A percentile compares a stretch with the other conserved stretches of the same genome.
Conservation (phyloP, 2,888 invertebrate species). For the Harmothoe impar region DNA sequence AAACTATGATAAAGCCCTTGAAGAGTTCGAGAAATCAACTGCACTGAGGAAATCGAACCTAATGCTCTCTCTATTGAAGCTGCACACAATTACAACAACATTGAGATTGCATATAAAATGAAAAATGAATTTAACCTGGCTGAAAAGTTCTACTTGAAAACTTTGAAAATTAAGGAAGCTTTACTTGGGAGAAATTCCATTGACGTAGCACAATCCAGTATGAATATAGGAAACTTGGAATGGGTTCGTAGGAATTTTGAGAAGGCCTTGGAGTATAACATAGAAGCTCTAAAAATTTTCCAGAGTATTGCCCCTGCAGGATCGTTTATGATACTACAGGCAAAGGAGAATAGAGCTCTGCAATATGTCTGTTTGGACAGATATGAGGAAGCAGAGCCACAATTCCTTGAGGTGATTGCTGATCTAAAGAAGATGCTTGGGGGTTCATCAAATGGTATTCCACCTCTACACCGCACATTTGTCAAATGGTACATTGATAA, state of each 20-base stretch:
- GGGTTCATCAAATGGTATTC: background rate
- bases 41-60: background rate
- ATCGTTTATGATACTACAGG: background rate
- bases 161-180: background rate
- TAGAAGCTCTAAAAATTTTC: background rate
- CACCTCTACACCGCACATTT: background rate
- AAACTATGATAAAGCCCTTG: background rate
- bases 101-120: background rate
- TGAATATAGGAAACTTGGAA: constrained; percentile 9
- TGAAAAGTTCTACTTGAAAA: constrained; percentile 14
- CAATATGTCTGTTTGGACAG: background rate
- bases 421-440: background rate
- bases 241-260: background rate
- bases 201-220: background rate
- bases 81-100: constrained; percentile 22
- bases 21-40: constrained; percentile 7
- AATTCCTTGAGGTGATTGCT: background rate
- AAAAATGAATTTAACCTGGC: background rate
- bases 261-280: background rate
- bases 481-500: background rate
- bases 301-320: background rate
- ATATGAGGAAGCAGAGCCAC: constrained; percentile 26
- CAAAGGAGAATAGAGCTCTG: background rate
- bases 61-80: background rate
- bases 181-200: background rate